Percentiles rank a stretch among this genome's conserved stretches.
phyloP scores from a whole-genome alignment of 1,140 invertebrate species.

The Diprion similis region DNA sequence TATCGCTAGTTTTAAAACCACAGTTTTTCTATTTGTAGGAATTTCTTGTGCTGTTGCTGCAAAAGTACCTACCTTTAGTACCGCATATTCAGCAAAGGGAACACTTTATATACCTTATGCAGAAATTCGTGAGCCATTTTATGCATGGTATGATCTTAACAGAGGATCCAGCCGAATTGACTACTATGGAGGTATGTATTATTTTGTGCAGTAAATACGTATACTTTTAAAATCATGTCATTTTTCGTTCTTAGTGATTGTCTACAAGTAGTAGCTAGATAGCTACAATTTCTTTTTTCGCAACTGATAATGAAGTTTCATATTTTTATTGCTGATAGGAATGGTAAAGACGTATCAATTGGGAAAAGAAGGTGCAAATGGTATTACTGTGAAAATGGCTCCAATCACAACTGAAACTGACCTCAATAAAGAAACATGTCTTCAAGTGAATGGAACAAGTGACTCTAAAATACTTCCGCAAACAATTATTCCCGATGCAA shows the following conservation, averaged over 20 bases:
- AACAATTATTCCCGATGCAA: slow-evolving; percentile 82
- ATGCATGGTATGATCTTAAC: slow-evolving; percentile 82
- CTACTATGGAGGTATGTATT: slow-evolving; percentile 84
- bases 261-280: neutral
- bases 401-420: slow-evolving; percentile 81
- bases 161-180: slow-evolving; percentile 86
- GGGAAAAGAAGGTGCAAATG: slow-evolving; percentile 68
- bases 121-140: slow-evolving; percentile 88
- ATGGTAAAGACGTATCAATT: slow-evolving; percentile 91
- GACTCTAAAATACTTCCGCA: slow-evolving; percentile 73
- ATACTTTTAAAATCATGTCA: slow-evolving; percentile 11
- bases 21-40: slow-evolving; percentile 29
- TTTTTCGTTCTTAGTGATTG: slow-evolving; percentile 10
- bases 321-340: slow-evolving; percentile 50
- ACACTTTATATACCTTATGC: slow-evolving; percentile 89
- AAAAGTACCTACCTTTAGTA: slow-evolving; percentile 69
- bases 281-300: neutral
- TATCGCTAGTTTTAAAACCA: neutral
- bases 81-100: slow-evolving; percentile 76
- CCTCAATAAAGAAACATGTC: slow-evolving; percentile 78
- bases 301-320: slow-evolving; percentile 11
- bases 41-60: slow-evolving; percentile 23
- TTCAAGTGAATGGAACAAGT: slow-evolving; percentile 82
- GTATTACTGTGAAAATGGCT: slow-evolving; percentile 83
- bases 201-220: slow-evolving; percentile 16